phyloP scores from a whole-genome alignment of 1,140 invertebrate species.

The Phocides pigmalion region DNA sequence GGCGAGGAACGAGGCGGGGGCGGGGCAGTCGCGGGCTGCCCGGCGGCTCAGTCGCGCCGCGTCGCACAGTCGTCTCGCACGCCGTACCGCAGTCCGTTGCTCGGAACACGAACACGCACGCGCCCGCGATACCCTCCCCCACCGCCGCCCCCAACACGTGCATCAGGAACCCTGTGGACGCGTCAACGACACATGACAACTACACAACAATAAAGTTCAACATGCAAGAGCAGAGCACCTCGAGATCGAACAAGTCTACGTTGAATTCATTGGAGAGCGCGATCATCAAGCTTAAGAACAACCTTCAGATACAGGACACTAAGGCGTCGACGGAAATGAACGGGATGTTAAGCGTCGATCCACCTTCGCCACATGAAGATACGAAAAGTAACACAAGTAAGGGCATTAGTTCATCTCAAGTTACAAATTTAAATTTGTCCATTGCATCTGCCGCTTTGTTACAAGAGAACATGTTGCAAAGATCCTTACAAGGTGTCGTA shows the following conservation, averaged over 20 bases:
- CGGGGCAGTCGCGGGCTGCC: slow-evolving; percentile 72
- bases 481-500: slow-evolving; percentile 88
- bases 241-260: slow-evolving; percentile 69
- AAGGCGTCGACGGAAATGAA: slow-evolving; percentile 74
- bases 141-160: slow-evolving; percentile 64
- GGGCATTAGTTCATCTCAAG: slow-evolving; percentile 75
- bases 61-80: slow-evolving; percentile 73
- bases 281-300: slow-evolving; percentile 82
- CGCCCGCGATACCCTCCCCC: slow-evolving; percentile 66
- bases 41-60: slow-evolving; percentile 78
- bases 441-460: slow-evolving; percentile 78
- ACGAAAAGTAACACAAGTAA: slow-evolving; percentile 71
- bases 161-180: slow-evolving; percentile 43
- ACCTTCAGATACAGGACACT: slow-evolving; percentile 79
- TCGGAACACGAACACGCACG: slow-evolving; percentile 54
- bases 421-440: slow-evolving; percentile 77
- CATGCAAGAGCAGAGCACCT: slow-evolving; percentile 80
- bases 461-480: slow-evolving; percentile 86
- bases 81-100: slow-evolving; percentile 56
- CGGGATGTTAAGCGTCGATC: slow-evolving; percentile 64
- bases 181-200: slow-evolving; percentile 47
- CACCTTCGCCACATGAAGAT: slow-evolving; percentile 63
- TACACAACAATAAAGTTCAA: slow-evolving; percentile 49
- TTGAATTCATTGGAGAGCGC: slow-evolving; percentile 80
- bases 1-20: slow-evolving; percentile 66